Percentiles rank a stretch among this genome's conserved stretches.
Conservation (phyloP, 2,113 vertebrate species). For the Toxotes chatareus region DNA sequence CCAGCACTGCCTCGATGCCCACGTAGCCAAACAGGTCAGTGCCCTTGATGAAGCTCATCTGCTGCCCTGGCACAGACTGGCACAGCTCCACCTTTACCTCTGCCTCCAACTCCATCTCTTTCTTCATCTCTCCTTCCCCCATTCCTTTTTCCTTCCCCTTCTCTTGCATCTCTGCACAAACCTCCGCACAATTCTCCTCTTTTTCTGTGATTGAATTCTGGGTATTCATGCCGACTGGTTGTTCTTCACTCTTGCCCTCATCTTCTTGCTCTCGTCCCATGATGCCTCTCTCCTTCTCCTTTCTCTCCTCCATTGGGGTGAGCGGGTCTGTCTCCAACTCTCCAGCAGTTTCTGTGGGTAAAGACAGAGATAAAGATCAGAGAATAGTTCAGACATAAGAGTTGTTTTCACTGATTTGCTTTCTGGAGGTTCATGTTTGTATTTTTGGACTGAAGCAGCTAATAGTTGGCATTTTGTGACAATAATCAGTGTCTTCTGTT, state of each 20-base stretch:
- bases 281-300: conserved; percentile 49
- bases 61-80: conserved; percentile 45
- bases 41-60: conserved; percentile 74
- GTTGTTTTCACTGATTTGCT: neutral
- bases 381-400: neutral
- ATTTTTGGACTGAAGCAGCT: neutral
- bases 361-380: neutral
- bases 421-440: neutral
- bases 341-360: conserved; percentile 64
- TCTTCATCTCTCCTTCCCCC: conserved; percentile 43
- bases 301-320: conserved; percentile 78
- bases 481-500: neutral
- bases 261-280: conserved; percentile 27
- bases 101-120: conserved; percentile 48
- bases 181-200: conserved; percentile 12
- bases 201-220: neutral
- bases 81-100: conserved; percentile 51
- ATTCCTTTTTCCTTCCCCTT: conserved; percentile 61
- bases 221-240: neutral
- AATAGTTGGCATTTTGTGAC: neutral
- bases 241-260: conserved; percentile 6
- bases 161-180: conserved; percentile 51
- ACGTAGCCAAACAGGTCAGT: conserved; percentile 89
- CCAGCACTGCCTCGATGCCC: conserved; percentile 94
- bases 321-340: conserved; percentile 62